Conservation (phyloP, 2,113 vertebrate species). For the Aspiorhynchus laticeps region DNA sequence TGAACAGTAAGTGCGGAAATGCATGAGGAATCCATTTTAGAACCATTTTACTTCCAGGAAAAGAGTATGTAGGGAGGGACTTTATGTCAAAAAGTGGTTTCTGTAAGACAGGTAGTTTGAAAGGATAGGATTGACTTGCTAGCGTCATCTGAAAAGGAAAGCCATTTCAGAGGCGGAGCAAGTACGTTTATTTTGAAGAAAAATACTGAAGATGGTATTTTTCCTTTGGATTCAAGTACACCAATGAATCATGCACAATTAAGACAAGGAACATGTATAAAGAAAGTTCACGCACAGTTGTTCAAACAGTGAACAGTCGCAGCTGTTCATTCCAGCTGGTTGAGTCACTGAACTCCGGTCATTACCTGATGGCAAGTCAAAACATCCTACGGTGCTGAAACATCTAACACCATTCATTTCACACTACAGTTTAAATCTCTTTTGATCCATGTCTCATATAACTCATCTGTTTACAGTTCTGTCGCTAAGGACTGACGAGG, state of each 20-base stretch:
- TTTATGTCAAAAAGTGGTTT: neutral
- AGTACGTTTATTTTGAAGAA: neutral
- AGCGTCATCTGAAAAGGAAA: neutral
- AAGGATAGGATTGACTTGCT: neutral
- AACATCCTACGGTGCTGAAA: neutral
- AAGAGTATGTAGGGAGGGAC: neutral
- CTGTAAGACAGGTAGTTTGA: neutral
- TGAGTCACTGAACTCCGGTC: constrained; percentile 45
- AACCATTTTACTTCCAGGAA: neutral
- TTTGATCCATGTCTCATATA: neutral
- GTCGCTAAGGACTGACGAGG: neutral
- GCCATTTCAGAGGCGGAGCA: neutral
- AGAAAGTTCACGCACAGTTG: neutral
- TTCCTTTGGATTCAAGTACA: neutral
- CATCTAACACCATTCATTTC: neutral
- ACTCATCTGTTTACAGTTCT: neutral
- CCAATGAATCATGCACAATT: neutral
- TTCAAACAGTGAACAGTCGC: neutral
- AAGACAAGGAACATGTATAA: neutral
- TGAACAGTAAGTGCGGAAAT: neutral
- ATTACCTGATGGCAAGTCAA: constrained; percentile 41
- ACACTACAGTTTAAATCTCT: neutral
- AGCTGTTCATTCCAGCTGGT: constrained; percentile 46
- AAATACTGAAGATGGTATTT: neutral
- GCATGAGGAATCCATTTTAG: neutral